These are phyloP conservation scores for Pantherophis guttatus DNA, from an alignment of 2,113 vertebrate species.

Conservation along the genomic window DNA sequence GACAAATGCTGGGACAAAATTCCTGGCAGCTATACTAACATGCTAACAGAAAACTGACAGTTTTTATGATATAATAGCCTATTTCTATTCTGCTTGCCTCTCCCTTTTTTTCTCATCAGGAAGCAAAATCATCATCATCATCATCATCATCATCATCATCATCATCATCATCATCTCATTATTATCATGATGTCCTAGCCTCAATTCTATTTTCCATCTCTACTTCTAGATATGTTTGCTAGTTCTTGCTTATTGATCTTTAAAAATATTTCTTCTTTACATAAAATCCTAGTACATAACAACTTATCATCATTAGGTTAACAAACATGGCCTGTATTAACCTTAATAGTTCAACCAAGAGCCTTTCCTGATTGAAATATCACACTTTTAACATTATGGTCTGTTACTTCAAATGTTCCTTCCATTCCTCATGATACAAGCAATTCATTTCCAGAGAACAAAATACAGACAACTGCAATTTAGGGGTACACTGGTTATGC, in stretches of 20 bases:
- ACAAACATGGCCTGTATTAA: not conserved
- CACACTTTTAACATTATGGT: not conserved
- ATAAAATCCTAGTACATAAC: not conserved
- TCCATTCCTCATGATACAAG: not conserved
- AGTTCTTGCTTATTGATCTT: not conserved
- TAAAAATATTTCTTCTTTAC: not conserved
- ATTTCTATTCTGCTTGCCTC: not conserved
- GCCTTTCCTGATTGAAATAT: not conserved
- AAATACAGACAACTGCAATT: not conserved
- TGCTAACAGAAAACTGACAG: not conserved
- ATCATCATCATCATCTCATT: too few species aligned
- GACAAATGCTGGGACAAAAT: not conserved
- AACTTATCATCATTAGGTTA: not conserved
- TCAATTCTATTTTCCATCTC: not conserved
- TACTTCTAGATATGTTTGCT: not conserved
- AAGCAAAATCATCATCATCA: not conserved
- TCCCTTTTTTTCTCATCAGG: not conserved
- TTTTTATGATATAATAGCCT: not conserved
- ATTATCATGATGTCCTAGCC: not conserved
- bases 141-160: not conserved
- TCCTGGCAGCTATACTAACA: not conserved
- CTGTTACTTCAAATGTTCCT: not conserved
- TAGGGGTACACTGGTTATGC: not conserved
- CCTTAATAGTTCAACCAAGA: not conserved
- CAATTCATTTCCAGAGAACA: not conserved